These are phyloP conservation scores for Nyctereutes procyonoides DNA, from an alignment of 2,113 vertebrate genomes.

Conservation along the genomic window DNA sequence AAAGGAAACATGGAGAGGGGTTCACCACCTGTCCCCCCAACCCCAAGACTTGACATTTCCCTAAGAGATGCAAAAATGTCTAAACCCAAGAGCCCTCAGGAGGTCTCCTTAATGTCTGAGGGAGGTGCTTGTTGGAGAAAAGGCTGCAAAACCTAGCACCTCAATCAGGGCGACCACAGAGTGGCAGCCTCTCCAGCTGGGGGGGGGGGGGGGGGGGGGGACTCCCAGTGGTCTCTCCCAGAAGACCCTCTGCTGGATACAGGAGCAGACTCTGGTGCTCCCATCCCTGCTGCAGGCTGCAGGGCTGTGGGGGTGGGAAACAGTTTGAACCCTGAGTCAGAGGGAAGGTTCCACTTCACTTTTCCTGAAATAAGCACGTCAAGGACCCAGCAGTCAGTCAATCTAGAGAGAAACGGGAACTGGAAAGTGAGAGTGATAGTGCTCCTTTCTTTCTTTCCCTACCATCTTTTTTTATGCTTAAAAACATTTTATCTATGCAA, in stretches of 20 bases:
- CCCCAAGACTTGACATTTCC: not conserved
- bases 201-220: not conserved
- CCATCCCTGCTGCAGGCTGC: not conserved
- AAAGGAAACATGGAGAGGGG: not conserved
- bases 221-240: not conserved
- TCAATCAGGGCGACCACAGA: not conserved
- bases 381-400: not conserved
- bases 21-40: not conserved
- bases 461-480: slow-evolving; percentile 33
- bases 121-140: not conserved
- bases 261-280: not conserved
- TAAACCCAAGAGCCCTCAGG: not conserved
- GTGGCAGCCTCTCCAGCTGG: not conserved
- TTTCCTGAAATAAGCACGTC: slow-evolving; percentile 66
- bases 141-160: not conserved
- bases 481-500: slow-evolving; percentile 1
- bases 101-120: not conserved
- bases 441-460: slow-evolving; percentile 37
- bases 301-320: slow-evolving; percentile 49
- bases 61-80: not conserved
- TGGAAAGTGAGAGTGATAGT: not conserved
- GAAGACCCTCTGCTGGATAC: not conserved
- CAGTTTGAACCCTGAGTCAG: slow-evolving; percentile 68
- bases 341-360: slow-evolving; percentile 61
- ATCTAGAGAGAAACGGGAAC: slow-evolving; percentile 8